Conservation (phyloP, 2,113 vertebrate genomes). For the Chaetorhynchus papuensis region DNA sequence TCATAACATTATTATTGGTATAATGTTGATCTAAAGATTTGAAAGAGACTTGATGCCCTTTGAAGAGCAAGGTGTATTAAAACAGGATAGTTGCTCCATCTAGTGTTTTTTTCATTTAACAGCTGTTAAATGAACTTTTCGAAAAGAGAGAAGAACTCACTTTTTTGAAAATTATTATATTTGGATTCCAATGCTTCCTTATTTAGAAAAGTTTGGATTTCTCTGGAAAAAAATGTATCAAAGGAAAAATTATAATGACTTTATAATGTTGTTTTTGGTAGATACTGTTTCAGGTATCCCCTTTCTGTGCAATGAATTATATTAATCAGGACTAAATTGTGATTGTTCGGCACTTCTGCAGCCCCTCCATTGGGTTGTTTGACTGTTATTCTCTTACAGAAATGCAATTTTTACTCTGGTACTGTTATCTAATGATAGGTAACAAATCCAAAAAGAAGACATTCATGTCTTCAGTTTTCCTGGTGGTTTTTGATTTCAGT, state of each 20-base stretch:
- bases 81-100: constrained; percentile 60
- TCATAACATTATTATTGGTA: background rate
- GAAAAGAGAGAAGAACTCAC: background rate
- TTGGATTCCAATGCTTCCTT: background rate
- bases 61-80: background rate
- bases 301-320: background rate
- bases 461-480: background rate
- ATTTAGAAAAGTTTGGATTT: background rate
- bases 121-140: background rate
- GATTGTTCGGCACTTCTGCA: background rate
- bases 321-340: background rate
- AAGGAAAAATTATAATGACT: background rate
- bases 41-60: background rate
- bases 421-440: background rate
- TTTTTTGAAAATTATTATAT: background rate
- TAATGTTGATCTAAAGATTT: background rate
- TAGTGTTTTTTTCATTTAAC: constrained; percentile 53
- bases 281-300: background rate
- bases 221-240: background rate
- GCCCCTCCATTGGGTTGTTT: background rate
- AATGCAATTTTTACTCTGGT: background rate
- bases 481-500: background rate
- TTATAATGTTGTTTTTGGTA: background rate
- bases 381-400: background rate
- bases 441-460: background rate